These are phyloP conservation scores for Polymixis lichenea DNA, from an alignment of 2,888 invertebrate species.

Conservation along the genomic window DNA sequence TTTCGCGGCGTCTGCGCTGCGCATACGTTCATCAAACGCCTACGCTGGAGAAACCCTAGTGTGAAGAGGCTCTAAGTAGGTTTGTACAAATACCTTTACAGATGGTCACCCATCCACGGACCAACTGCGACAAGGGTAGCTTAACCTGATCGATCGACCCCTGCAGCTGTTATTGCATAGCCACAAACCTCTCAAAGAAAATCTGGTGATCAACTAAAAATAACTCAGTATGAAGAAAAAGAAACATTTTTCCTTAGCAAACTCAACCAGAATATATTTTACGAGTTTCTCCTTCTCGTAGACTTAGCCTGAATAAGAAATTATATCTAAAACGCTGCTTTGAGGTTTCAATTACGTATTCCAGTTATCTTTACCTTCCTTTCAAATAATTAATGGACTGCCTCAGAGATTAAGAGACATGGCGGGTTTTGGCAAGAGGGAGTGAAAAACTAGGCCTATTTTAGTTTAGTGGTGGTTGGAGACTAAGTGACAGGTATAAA, in stretches of 20 bases:
- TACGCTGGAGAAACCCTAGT: too few relatives aligned
- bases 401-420: slow-evolving; percentile 21
- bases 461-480: neutral
- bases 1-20: too few relatives aligned
- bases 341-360: slow-evolving; percentile 35
- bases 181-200: neutral
- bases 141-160: too few relatives aligned
- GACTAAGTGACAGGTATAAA: neutral
- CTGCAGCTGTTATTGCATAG: too few relatives aligned
- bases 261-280: slow-evolving; percentile 16
- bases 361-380: slow-evolving; percentile 42
- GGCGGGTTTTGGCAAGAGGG: neutral
- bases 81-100: too few relatives aligned
- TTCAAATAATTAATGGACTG: slow-evolving; percentile 46
- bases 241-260: neutral
- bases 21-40: too few relatives aligned
- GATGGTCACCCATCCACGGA: too few relatives aligned
- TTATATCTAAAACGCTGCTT: slow-evolving; percentile 26
- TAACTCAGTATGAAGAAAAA: neutral
- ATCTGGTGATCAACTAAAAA: neutral
- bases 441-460: too few relatives aligned
- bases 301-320: slow-evolving; percentile 43
- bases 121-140: too few relatives aligned
- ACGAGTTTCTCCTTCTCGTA: neutral
- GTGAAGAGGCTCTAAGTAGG: too few relatives aligned